Evolutionary conservation across 2,888 invertebrate genomes (phyloP).

Genomic region (Venusia cambrica): DNA sequence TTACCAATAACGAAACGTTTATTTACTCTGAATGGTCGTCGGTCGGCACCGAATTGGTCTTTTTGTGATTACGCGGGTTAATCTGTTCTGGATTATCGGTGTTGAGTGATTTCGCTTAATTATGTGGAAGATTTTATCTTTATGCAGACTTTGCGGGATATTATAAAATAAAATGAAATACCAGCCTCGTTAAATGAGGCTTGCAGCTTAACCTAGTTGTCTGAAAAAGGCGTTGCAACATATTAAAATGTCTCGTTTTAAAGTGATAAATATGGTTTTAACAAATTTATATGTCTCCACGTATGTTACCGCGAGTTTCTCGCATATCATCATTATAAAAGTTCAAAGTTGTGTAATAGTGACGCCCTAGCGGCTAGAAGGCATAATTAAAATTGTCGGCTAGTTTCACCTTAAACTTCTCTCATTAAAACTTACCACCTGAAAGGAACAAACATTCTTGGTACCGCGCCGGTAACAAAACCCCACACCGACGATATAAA

Average conservation of each 20-base stretch:
- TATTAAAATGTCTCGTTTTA: too few species aligned
- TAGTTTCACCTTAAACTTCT: constrained; percentile 68
- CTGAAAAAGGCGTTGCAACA: not conserved
- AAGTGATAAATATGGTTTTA: constrained; percentile 16
- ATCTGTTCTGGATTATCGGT: constrained; percentile 29
- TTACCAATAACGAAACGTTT: constrained; percentile 34
- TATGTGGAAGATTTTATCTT: constrained; percentile 21
- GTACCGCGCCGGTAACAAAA: constrained; percentile 47
- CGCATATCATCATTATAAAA: constrained; percentile 56
- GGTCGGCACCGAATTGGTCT: constrained; percentile 19
- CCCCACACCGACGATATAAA: constrained; percentile 45
- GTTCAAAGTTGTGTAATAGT: constrained; percentile 49
- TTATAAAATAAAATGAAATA: constrained; percentile 3
- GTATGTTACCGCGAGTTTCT: constrained; percentile 36
- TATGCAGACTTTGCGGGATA: constrained; percentile 1
- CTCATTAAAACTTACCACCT: constrained; percentile 74
- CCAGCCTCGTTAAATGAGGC: not conserved
- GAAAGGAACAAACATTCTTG: constrained; percentile 66
- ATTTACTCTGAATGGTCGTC: constrained; percentile 40
- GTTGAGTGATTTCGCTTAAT: constrained; percentile 28
- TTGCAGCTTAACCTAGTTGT: not conserved
- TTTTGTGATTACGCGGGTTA: constrained; percentile 24
- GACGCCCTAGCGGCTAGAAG: constrained; percentile 52
- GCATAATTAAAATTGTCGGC: constrained; percentile 70
- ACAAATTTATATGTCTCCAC: constrained; percentile 15